phyloP scores from a whole-genome alignment of 2,888 invertebrate species.

The Caenorhabditis panamensis region DNA sequence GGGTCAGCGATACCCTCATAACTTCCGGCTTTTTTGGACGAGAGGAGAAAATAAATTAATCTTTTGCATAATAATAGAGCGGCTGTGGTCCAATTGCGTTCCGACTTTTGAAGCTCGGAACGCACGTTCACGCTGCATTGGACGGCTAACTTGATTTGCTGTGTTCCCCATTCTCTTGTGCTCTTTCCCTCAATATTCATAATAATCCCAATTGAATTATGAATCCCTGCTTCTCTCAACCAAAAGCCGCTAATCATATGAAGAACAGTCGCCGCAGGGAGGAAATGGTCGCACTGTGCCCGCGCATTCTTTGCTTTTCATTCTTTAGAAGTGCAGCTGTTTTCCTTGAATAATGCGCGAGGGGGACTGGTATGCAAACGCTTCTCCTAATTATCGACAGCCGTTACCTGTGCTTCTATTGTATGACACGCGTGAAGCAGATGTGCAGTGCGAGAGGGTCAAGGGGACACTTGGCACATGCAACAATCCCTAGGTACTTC shows the following conservation, averaged over 20 bases:
- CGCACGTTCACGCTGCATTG: constrained; percentile 54
- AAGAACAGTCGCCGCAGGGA: constrained; percentile 8
- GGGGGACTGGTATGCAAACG: constrained; percentile 33
- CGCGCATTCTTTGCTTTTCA: not conserved
- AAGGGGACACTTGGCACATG: constrained; percentile 58
- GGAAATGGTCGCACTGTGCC: not conserved
- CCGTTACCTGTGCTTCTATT: constrained; percentile 61
- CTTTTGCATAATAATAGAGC: constrained; percentile 44
- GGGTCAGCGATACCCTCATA: constrained; percentile 44
- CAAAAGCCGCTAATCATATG: constrained; percentile 44
- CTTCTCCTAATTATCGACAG: constrained; percentile 63
- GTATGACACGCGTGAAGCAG: constrained; percentile 55
- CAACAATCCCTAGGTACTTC: constrained; percentile 61
- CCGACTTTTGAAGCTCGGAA: constrained; percentile 29
- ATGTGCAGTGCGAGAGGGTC: constrained; percentile 53
- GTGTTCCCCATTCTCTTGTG: constrained; percentile 7
- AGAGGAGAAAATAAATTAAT: constrained; percentile 19
- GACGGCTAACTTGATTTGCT: constrained; percentile 46
- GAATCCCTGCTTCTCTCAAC: constrained; percentile 9
- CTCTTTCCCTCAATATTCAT: constrained; percentile 30
- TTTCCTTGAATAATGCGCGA: constrained; percentile 51
- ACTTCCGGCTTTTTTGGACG: constrained; percentile 55
- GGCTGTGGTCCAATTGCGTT: constrained; percentile 25
- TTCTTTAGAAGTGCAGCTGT: constrained; percentile 40
- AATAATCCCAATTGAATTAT: constrained; percentile 52